Percentiles rank a stretch among this genome's conserved stretches.
These are phyloP conservation scores for Steinernema khuongi DNA, from an alignment of 1,140 invertebrate species.

Conservation along the genomic window DNA sequence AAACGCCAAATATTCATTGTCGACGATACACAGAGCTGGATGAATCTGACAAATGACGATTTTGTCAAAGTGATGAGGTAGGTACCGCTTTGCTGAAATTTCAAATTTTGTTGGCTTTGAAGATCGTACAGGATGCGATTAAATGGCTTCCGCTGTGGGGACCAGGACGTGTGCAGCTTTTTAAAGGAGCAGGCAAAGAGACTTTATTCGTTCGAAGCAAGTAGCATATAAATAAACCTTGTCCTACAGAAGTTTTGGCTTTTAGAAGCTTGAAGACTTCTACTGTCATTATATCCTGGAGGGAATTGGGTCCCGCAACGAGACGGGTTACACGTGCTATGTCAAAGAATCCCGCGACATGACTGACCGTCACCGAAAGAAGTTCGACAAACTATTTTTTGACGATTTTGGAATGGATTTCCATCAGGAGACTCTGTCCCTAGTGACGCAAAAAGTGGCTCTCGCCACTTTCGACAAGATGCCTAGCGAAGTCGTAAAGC, in stretches of 20 bases:
- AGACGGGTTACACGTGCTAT: neutral
- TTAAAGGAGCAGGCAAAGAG: neutral
- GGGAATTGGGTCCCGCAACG: neutral
- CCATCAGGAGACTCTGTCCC: neutral
- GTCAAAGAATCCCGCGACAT: neutral
- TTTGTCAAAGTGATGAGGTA: neutral
- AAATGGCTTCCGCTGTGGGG: neutral
- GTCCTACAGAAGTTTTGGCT: neutral
- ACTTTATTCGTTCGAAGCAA: neutral
- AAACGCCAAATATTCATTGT: neutral
- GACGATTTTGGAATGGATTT: neutral
- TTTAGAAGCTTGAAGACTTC: constrained; percentile 1
- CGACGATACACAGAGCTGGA: neutral
- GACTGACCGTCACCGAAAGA: neutral
- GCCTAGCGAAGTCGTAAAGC: neutral
- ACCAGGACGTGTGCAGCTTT: neutral
- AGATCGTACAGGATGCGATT: neutral
- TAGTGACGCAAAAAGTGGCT: neutral
- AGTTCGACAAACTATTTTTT: neutral
- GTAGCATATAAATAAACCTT: neutral
- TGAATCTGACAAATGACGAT: neutral
- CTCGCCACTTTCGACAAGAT: neutral
- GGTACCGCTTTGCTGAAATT: neutral
- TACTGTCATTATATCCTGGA: neutral
- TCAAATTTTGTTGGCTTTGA: neutral